Base-by-base conservation (phyloP, 2,888 invertebrate genomes). In the Sinohyriopsis cumingii region DNA sequence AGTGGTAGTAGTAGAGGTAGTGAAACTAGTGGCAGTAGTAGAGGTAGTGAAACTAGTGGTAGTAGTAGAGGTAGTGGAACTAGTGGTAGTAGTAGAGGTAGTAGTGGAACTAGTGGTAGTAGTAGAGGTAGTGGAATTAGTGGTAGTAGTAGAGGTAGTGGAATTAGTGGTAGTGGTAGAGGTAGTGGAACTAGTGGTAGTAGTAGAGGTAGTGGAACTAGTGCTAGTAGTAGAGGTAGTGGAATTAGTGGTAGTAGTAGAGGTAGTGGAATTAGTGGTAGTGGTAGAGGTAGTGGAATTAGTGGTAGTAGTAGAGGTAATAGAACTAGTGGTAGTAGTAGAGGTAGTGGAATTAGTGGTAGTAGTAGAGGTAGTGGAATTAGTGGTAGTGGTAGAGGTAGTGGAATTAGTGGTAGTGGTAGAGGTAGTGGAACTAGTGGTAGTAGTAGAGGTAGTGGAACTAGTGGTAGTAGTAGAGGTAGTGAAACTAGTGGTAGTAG, bases 311-410 rank as follows among this genome's bases (percentile, higher is more conserved):
- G n/a, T n/a, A n/a, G 64, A 22, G 55, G 64, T 64, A 55, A 25
- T 24, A 55, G 64, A 22, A 55, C 22, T 55, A 55, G 64, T 64
- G 24, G 64, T 64, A 55, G 64, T 55, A 64, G 64, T 3, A 61
- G 70, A 28, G 15, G 56, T 55, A 62, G 45, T 60, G 54, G 66
- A n/a, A 66, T 65, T 59, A 28, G 24, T 54, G 64, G 45, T 54
- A 60, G 59, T 45, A 63, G 65, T 55, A 55, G 18, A n/a, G 64
- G 71, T 55, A 55, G 64, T 64, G 55, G 64, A 55, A 64, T 22
- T 64, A 64, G 64, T 64, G 55, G 64, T 64, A 64, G 64, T 64
- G 55, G 64, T 64, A 64, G 55, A 55, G 55, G 64, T 64, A 55
- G 55, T 20, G 55, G 54, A 22, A 53, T n/a, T 22, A 22, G 53